phyloP scores from a whole-genome alignment of 2,113 vertebrate species.

The Erythrolamprus reginae region DNA sequence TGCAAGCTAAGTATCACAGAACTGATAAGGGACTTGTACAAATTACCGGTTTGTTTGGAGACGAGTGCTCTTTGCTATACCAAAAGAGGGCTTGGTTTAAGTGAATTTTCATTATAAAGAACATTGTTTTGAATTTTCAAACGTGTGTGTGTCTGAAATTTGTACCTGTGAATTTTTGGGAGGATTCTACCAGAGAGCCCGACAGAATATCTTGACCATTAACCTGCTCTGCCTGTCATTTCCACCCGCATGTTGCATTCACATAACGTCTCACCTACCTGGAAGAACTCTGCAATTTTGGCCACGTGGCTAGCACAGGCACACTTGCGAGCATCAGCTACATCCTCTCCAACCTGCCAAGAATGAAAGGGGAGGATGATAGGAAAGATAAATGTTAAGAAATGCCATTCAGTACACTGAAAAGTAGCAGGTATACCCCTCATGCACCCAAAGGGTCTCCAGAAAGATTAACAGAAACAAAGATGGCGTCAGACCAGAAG shows the following conservation, averaged over 20 bases:
- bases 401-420: neutral
- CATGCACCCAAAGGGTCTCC: neutral
- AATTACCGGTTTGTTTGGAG: too few species aligned
- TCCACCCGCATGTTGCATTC: neutral
- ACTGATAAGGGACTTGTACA: too few species aligned
- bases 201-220: too few species aligned
- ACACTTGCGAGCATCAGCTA: conserved; percentile 91
- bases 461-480: neutral
- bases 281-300: conserved; percentile 95
- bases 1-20: too few species aligned
- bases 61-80: too few species aligned
- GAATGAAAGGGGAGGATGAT: neutral
- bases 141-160: too few species aligned
- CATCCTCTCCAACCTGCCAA: conserved; percentile 90
- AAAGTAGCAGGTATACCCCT: neutral
- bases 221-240: neutral
- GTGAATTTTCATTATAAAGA: too few species aligned
- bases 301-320: conserved; percentile 95
- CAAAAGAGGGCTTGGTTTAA: too few species aligned
- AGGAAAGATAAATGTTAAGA: neutral
- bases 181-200: too few species aligned
- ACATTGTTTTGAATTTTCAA: too few species aligned
- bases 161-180: too few species aligned
- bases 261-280: conserved; percentile 69
- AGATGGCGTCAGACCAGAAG: neutral